These are phyloP conservation scores for Neolamprologus modestus DNA, from an alignment of 2,113 vertebrate species.

Conservation along the genomic window DNA sequence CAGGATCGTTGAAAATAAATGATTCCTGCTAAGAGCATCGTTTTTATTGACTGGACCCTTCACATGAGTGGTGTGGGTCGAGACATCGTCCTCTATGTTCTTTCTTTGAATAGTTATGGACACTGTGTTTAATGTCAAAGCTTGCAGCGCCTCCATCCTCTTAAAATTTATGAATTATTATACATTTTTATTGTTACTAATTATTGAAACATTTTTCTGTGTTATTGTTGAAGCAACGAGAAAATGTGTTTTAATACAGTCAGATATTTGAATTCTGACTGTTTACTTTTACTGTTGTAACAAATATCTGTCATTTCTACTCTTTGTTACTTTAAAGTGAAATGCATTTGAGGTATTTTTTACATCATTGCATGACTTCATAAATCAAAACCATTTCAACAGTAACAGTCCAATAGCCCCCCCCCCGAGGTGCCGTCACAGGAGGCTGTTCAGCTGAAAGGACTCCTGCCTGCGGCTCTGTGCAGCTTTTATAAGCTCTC, in stretches of 20 bases:
- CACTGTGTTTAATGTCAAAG: neutral
- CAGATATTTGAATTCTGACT: fast-evolving
- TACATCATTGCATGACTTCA: neutral
- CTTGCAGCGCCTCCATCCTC: neutral
- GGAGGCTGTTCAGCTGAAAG: neutral
- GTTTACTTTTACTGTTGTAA: too few relatives aligned
- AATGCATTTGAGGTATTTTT: neutral
- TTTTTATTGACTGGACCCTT: neutral
- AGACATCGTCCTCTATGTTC: neutral
- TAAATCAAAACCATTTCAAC: neutral
- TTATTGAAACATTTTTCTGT: neutral
- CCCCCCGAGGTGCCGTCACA: neutral
- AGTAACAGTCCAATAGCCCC: too few relatives aligned
- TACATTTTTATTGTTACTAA: neutral
- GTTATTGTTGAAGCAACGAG: neutral
- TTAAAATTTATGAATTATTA: neutral
- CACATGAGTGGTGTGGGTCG: neutral
- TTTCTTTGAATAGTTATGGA: neutral
- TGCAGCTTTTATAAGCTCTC: neutral
- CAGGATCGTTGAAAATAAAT: fast-evolving
- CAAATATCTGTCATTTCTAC: too few relatives aligned
- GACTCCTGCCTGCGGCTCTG: neutral
- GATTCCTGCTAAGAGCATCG: neutral
- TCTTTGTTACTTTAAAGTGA: neutral
- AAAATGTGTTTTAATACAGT: neutral